A percentile compares a stretch with the other conserved stretches of the same genome.
Evolutionary conservation across 2,113 vertebrate genomes (phyloP).

Genomic region (Campylomormyrus numenius): DNA sequence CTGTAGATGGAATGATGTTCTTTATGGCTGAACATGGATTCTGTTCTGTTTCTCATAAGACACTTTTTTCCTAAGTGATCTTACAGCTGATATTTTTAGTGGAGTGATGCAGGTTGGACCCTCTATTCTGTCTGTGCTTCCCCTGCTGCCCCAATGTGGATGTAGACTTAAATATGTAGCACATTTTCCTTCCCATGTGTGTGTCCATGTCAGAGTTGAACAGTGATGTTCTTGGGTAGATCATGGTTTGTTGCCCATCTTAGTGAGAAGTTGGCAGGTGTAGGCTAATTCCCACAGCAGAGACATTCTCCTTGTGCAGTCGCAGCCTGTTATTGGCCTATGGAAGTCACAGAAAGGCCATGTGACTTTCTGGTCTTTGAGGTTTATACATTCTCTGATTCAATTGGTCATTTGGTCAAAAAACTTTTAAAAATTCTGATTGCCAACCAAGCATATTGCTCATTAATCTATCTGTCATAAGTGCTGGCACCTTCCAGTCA

Average conservation of each 20-base stretch:
- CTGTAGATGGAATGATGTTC: not conserved
- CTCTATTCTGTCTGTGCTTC: not conserved
- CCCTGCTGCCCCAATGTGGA: not conserved
- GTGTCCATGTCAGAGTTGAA: not conserved
- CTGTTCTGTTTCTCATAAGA: not conserved
- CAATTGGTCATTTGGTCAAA: not conserved
- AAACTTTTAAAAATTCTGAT: not conserved
- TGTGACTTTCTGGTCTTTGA: not conserved
- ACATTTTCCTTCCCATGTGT: not conserved
- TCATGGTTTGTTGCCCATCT: not conserved
- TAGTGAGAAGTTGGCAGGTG: not conserved
- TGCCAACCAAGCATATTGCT: not conserved
- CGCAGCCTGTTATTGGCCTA: not conserved
- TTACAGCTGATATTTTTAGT: not conserved
- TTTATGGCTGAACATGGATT: not conserved
- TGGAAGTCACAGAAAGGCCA: not conserved
- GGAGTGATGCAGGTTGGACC: not conserved
- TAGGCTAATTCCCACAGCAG: not conserved
- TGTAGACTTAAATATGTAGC: not conserved
- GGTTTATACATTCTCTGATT: not conserved
- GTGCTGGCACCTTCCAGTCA: not conserved
- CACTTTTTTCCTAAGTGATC: not conserved
- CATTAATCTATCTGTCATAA: not conserved
- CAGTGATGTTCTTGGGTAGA: not conserved
- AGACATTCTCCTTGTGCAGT: not conserved